A percentile compares a stretch with the other conserved stretches of the same genome.
These are phyloP conservation scores for Tragelaphus buxtoni DNA, from an alignment of 2,113 vertebrate species.

Conservation along the genomic window DNA sequence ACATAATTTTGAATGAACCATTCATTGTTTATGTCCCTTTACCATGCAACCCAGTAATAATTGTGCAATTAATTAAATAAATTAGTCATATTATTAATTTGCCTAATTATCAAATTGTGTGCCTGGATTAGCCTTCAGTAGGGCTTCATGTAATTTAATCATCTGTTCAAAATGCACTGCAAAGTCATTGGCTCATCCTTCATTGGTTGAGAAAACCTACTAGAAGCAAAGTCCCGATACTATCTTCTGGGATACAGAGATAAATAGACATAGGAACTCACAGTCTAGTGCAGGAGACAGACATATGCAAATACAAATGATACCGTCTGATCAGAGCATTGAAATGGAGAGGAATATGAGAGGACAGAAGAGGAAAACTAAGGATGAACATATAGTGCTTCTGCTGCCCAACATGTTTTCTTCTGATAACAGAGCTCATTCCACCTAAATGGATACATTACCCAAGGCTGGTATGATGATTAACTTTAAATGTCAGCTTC, in stretches of 20 bases:
- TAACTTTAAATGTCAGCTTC: background rate
- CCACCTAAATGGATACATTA: background rate
- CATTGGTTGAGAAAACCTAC: conserved; percentile 1
- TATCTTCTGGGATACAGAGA: background rate
- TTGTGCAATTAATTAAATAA: conserved; percentile 46
- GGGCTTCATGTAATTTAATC: conserved; percentile 40
- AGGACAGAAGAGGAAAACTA: background rate
- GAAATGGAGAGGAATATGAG: background rate
- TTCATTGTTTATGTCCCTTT: conserved; percentile 11
- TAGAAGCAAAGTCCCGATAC: background rate
- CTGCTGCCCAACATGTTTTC: background rate
- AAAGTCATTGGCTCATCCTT: conserved; percentile 23
- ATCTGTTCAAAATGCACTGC: conserved; percentile 21
- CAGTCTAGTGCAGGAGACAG: background rate
- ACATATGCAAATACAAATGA: background rate
- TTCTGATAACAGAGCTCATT: background rate
- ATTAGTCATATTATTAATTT: conserved; percentile 52
- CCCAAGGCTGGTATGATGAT: background rate
- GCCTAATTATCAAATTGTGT: conserved; percentile 50
- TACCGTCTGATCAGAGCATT: background rate
- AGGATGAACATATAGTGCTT: background rate
- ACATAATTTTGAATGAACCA: conserved; percentile 36
- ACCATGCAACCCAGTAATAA: conserved; percentile 21
- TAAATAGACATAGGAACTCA: background rate
- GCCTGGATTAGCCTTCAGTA: conserved; percentile 20